A percentile compares a stretch with the other conserved stretches of the same genome.
phyloP scores from a whole-genome alignment of 2,113 vertebrate genomes.

The Anthoscopus minutus region DNA sequence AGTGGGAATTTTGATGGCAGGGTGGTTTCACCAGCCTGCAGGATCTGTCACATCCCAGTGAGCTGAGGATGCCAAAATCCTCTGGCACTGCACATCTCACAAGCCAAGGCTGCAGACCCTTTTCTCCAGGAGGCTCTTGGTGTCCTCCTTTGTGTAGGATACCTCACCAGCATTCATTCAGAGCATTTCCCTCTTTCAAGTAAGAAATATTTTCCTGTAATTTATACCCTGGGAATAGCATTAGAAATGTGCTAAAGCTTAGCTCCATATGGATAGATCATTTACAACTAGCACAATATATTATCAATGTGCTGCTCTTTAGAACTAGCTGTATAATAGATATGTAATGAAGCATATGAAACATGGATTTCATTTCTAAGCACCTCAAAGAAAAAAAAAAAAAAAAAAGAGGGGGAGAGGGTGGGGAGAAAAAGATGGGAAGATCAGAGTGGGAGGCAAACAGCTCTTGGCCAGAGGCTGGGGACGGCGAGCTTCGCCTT shows the following conservation, averaged over 20 bases:
- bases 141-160: constrained; percentile 43
- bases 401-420: rapidly evolving
- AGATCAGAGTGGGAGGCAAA: background rate
- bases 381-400: constrained; percentile 44
- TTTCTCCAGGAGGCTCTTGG: background rate
- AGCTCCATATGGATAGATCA: constrained; percentile 75
- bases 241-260: constrained; percentile 69
- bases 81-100: background rate
- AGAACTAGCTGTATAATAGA: constrained; percentile 72
- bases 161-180: background rate
- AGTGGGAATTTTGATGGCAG: background rate
- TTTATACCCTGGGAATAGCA: constrained; percentile 67
- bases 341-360: constrained; percentile 72
- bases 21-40: rapidly evolving
- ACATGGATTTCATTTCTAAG: constrained; percentile 69
- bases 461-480: background rate
- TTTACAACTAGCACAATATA: constrained; percentile 76
- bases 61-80: background rate
- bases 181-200: constrained; percentile 30
- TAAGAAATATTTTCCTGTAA: constrained; percentile 67
- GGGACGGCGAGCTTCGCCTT: constrained; percentile 65
- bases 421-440: background rate
- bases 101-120: background rate
- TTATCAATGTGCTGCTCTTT: constrained; percentile 75
- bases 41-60: background rate